These are phyloP conservation scores for Pterostichus madidus DNA, from an alignment of 2,888 invertebrate genomes.

Conservation along the genomic window DNA sequence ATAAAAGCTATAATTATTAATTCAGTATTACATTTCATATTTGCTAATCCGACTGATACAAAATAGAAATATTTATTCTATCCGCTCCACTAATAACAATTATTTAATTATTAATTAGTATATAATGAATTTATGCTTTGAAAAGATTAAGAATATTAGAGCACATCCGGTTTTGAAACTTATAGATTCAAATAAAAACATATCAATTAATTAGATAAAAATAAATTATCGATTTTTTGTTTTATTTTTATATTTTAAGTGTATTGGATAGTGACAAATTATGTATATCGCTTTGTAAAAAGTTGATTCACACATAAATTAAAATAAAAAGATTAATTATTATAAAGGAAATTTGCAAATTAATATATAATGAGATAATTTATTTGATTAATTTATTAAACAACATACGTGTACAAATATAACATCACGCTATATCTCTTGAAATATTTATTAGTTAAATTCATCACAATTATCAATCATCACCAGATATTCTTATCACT, in stretches of 20 bases:
- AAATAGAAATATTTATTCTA: not conserved
- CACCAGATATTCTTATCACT: too few species aligned
- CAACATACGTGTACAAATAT: too few species aligned
- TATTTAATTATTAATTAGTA: constrained; percentile 16
- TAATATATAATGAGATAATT: too few species aligned
- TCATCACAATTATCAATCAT: too few species aligned
- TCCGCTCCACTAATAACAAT: constrained; percentile 28
- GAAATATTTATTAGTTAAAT: too few species aligned
- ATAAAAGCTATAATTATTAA: not conserved
- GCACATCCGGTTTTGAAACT: constrained; percentile 29
- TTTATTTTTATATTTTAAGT: not conserved
- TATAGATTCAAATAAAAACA: constrained; percentile 24
- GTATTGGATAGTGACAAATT: not conserved
- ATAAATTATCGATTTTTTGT: not conserved
- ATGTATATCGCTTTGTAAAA: not conserved
- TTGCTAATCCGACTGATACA: not conserved
- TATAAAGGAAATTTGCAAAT: not conserved
- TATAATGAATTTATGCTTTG: constrained; percentile 12
- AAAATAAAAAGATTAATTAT: not conserved
- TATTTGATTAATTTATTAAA: too few species aligned
- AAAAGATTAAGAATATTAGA: not conserved
- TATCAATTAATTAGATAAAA: constrained; percentile 34
- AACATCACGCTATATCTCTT: too few species aligned
- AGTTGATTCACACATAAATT: not conserved
- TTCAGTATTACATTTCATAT: not conserved